Base-by-base conservation (phyloP, 1,140 invertebrate genomes). In the Spodoptera litura region DNA sequence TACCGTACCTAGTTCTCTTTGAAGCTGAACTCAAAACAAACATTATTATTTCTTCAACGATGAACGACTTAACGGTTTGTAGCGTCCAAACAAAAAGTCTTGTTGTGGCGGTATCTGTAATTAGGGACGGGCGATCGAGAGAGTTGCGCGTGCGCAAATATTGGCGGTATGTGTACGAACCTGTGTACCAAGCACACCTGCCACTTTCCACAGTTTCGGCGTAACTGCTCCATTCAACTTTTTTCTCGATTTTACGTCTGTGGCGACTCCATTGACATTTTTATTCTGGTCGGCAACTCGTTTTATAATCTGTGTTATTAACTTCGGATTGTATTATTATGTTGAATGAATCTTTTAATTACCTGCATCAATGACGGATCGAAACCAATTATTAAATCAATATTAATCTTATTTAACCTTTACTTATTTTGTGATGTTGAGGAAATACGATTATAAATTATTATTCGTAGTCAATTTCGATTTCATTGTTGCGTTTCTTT, bases 181-280 rank as follows among this genome's bases (percentile, higher is more conserved):
- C 52, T 56, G 73, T 31, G 58, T 25, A 44, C 49, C 51, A 9
- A 56, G 20, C 58, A 25, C 73, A 80, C 72, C 73, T 53, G 51
- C 66, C 56, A 70, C 78, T 80, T 80, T 80, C 78, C 55, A 76
- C 62, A 25, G 52, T 75, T 74, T 79, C 51, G 72, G 71, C 59
- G 38, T 78, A 58, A 62, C 64, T 15, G 20, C 62, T 79, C 61
- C 78, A 79, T 79, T 79, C 71, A 79, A 68, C 66, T 80, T 76
- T 80, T 80, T 76, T 55, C 64, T 80, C 13, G 31, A 44, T 44
- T 49, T 35, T 20, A 62, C 72, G 15, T 52, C 38, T 12, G 3
- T 13, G 13, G 11, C 8, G 38, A 31, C 49, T 52, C 38, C 44
- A 68, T 68, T 68, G 64, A 52, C 44, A 68, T 68, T 68, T 27